Conservation (phyloP, 1,140 invertebrate species). For the Microvelia longipes region DNA sequence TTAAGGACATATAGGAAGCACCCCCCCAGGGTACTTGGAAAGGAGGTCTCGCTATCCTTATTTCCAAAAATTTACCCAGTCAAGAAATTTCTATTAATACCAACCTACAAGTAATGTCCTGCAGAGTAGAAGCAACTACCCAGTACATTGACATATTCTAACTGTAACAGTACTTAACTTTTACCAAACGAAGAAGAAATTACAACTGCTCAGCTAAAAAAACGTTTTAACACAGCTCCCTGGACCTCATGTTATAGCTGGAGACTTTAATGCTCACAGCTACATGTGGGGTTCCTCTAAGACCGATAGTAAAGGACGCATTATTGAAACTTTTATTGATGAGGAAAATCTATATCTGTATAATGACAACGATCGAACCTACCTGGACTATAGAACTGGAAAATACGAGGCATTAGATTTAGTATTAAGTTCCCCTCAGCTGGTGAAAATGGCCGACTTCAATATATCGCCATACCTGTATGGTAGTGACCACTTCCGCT, state of each 20-base stretch:
- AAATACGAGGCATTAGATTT: not conserved
- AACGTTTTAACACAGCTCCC: too few relatives aligned
- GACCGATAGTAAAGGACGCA: not conserved
- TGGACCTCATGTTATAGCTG: not conserved
- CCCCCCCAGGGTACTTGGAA: too few relatives aligned
- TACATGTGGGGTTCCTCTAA: not conserved
- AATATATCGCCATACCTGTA: not conserved
- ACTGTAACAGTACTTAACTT: too few relatives aligned
- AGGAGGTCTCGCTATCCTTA: too few relatives aligned
- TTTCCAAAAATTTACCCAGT: too few relatives aligned
- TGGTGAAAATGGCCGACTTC: not conserved
- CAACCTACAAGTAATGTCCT: too few relatives aligned
- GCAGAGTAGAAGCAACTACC: too few relatives aligned
- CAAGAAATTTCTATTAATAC: too few relatives aligned
- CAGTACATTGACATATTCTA: too few relatives aligned
- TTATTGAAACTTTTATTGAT: not conserved
- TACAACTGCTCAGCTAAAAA: too few relatives aligned
- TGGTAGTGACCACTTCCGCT: not conserved
- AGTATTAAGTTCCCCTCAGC: not conserved
- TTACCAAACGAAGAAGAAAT: too few relatives aligned
- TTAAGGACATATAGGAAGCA: too few relatives aligned
- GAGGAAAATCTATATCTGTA: not conserved
- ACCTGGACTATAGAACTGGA: not conserved
- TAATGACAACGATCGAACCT: not conserved
- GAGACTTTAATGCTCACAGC: not conserved